Percentiles rank a stretch among this genome's conserved stretches.
Conservation (phyloP, 2,888 invertebrate genomes). For the Cosmorhoe ocellata region DNA sequence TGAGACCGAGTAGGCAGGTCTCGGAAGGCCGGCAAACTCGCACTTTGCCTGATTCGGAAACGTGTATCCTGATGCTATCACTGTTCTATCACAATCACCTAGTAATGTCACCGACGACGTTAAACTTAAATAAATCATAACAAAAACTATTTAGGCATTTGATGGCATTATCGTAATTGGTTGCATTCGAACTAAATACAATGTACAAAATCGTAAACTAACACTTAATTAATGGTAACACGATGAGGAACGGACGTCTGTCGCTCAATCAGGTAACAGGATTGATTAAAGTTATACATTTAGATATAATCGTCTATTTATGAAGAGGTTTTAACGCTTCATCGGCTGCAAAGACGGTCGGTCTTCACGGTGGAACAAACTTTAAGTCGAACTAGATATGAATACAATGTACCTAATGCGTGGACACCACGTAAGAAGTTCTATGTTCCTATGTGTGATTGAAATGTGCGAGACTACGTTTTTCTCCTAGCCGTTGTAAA, state of each 20-base stretch:
- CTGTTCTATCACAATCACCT: slow-evolving; percentile 78
- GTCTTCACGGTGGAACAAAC: slow-evolving; percentile 3
- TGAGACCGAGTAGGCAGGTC: slow-evolving; percentile 44
- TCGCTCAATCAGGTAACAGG: slow-evolving; percentile 79
- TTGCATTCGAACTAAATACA: slow-evolving; percentile 75
- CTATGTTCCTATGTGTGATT: slow-evolving; percentile 24
- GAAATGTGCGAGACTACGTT: slow-evolving; percentile 31
- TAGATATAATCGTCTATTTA: slow-evolving; percentile 7
- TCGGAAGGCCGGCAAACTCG: neutral
- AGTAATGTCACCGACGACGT: slow-evolving; percentile 70
- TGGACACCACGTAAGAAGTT: neutral
- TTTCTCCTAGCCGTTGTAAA: slow-evolving; percentile 39
- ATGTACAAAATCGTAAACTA: slow-evolving; percentile 72
- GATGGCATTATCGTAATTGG: slow-evolving; percentile 81
- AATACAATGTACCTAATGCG: neutral
- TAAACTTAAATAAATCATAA: slow-evolving; percentile 64
- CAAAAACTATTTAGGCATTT: slow-evolving; percentile 79
- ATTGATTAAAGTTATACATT: slow-evolving; percentile 44
- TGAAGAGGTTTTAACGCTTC: slow-evolving; percentile 7
- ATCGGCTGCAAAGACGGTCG: slow-evolving; percentile 8
- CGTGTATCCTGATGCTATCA: slow-evolving; percentile 55
- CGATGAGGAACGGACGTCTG: slow-evolving; percentile 76
- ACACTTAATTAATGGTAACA: slow-evolving; percentile 81
- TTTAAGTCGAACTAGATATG: neutral
- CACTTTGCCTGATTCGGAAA: slow-evolving; percentile 21